phyloP scores from a whole-genome alignment of 2,888 invertebrate genomes.

The Prosapia bicincta region DNA sequence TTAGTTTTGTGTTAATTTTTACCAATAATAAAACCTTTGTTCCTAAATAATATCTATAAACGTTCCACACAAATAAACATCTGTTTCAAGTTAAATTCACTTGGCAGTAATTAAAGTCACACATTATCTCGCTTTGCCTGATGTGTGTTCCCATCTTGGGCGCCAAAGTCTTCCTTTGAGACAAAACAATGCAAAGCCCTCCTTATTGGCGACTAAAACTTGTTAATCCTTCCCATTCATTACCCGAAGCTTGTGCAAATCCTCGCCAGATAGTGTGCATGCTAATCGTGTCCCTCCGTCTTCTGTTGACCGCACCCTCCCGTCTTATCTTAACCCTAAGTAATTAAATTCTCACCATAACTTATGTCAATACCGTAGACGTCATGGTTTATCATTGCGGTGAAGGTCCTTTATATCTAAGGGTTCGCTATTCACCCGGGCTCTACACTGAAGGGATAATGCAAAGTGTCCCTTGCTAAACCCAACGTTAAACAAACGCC shows the following conservation, averaged over 20 bases:
- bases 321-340: neutral
- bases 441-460: neutral
- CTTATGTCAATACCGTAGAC: neutral
- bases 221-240: neutral
- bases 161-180: neutral
- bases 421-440: neutral
- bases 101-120: no score
- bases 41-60: no score
- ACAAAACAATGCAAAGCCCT: neutral
- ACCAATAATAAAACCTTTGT: no score
- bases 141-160: neutral
- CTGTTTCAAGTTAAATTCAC: no score
- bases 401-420: neutral
- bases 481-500: no score
- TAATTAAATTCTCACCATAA: conserved; percentile 2
- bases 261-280: neutral
- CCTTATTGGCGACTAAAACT: neutral
- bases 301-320: neutral
- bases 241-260: neutral
- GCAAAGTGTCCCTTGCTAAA: neutral
- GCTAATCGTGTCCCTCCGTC: neutral
- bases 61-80: no score
- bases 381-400: neutral
- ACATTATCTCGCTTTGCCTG: no score
- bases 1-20: no score